These are phyloP conservation scores for Trissoscelio sp. DNA, from an alignment of 2,888 invertebrate species.

Conservation along the genomic window DNA sequence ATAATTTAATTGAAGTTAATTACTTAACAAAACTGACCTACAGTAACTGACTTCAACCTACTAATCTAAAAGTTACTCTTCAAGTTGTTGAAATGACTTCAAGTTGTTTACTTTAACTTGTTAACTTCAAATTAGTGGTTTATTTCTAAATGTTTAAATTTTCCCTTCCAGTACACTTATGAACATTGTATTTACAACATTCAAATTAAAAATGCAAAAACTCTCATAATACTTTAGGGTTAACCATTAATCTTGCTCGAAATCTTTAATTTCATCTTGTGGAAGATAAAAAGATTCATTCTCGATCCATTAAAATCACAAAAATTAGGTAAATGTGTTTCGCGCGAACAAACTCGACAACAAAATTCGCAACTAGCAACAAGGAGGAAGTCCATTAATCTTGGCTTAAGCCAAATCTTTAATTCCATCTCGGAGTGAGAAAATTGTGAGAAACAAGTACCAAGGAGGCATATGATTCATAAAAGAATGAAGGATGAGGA, in stretches of 20 bases:
- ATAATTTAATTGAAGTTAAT: too few relatives aligned
- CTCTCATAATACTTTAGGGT: too few relatives aligned
- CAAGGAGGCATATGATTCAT: constrained; percentile 48
- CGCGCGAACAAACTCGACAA: constrained; percentile 30
- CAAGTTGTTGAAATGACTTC: too few relatives aligned
- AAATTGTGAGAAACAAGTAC: constrained; percentile 27
- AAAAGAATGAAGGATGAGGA: constrained; percentile 23
- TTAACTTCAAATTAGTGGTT: too few relatives aligned
- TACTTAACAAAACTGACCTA: too few relatives aligned
- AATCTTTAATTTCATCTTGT: constrained; percentile 45
- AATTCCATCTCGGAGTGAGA: constrained; percentile 39
- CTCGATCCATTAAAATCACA: constrained; percentile 45
- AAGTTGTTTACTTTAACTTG: too few relatives aligned
- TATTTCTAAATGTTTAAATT: too few relatives aligned
- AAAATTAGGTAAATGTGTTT: constrained; percentile 51
- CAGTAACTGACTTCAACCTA: too few relatives aligned
- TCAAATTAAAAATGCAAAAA: too few relatives aligned
- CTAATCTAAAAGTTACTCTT: too few relatives aligned
- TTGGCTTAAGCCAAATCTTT: constrained; percentile 42
- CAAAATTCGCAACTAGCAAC: constrained; percentile 7
- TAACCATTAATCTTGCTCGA: constrained; percentile 38
- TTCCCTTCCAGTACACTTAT: too few relatives aligned
- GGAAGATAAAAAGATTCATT: constrained; percentile 44
- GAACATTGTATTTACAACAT: too few relatives aligned
- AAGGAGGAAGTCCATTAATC: constrained; percentile 52